These are phyloP conservation scores for Metopia argyrocephala DNA, from an alignment of 2,888 invertebrate species.

Conservation along the genomic window DNA sequence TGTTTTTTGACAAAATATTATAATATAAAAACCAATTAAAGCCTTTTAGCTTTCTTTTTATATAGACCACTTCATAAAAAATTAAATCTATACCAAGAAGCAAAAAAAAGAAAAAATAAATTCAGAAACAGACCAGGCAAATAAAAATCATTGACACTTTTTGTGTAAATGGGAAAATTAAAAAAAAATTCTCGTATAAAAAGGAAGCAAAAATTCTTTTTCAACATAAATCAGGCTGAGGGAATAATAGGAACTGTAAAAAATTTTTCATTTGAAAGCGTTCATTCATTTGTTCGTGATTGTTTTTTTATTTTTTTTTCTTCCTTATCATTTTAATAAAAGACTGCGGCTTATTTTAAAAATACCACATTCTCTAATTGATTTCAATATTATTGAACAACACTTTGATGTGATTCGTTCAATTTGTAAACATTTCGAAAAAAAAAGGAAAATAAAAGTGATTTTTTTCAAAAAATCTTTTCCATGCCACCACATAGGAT, in stretches of 20 bases:
- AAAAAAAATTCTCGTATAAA: not conserved
- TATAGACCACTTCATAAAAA: not conserved
- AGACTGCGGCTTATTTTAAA: constrained; percentile 62
- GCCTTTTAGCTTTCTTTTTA: constrained; percentile 29
- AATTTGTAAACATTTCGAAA: constrained; percentile 31
- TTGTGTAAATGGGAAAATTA: constrained; percentile 33
- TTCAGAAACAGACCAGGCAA: not conserved
- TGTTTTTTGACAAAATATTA: constrained; percentile 21
- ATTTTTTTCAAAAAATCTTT: constrained; percentile 7
- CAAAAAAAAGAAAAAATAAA: not conserved
- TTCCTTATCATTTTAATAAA: constrained; percentile 37
- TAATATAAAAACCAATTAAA: constrained; percentile 57
- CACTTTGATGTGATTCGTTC: constrained; percentile 62
- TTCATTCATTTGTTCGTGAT: not conserved
- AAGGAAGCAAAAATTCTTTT: not conserved
- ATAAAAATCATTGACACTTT: constrained; percentile 45
- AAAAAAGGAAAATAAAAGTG: not conserved
- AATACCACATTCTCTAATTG: constrained; percentile 64
- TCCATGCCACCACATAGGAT: not conserved
- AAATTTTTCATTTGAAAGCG: constrained; percentile 35
- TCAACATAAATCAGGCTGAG: not conserved
- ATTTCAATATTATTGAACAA: constrained; percentile 63
- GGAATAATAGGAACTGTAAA: not conserved
- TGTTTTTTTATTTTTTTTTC: constrained; percentile 16
- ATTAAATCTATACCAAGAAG: not conserved